A percentile compares a stretch with the other conserved stretches of the same genome.
Conservation (phyloP, 2,797 vertebrate species). For the Fringilla coelebs region DNA sequence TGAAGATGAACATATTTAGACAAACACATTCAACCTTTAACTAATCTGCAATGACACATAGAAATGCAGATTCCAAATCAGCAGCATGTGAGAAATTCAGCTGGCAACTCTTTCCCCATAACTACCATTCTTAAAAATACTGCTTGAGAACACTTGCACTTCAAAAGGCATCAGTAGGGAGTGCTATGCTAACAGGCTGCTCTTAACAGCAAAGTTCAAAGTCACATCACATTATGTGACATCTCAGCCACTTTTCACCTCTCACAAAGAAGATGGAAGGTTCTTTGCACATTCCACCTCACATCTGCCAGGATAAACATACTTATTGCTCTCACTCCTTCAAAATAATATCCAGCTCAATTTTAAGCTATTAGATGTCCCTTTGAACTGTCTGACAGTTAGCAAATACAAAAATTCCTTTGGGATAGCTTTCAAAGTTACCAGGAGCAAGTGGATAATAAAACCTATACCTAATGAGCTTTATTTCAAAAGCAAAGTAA, state of each 20-base stretch:
- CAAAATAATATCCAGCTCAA: not conserved
- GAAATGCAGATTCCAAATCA: not conserved
- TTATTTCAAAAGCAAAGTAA: not conserved
- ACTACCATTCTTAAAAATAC: not conserved
- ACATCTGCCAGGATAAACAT: not conserved
- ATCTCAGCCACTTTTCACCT: not conserved
- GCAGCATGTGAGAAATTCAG: not conserved
- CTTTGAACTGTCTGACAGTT: not conserved
- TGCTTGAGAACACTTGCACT: not conserved
- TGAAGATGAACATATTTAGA: not conserved
- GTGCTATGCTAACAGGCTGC: not conserved
- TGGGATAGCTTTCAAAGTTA: not conserved
- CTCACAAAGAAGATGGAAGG: not conserved
- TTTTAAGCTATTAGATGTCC: not conserved
- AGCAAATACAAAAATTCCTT: not conserved
- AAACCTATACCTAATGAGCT: not conserved
- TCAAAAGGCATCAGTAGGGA: not conserved
- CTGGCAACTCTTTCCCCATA: not conserved
- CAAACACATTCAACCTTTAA: not conserved
- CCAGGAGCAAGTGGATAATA: not conserved
- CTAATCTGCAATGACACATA: fast-evolving
- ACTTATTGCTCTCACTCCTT: not conserved
- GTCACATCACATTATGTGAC: not conserved
- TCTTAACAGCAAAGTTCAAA: not conserved
- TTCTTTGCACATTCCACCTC: not conserved